Evolutionary conservation across 2,888 invertebrate genomes (phyloP), one percentile per base, ranked within the genome.

Genomic region (Drosophila kuntzei): DNA sequence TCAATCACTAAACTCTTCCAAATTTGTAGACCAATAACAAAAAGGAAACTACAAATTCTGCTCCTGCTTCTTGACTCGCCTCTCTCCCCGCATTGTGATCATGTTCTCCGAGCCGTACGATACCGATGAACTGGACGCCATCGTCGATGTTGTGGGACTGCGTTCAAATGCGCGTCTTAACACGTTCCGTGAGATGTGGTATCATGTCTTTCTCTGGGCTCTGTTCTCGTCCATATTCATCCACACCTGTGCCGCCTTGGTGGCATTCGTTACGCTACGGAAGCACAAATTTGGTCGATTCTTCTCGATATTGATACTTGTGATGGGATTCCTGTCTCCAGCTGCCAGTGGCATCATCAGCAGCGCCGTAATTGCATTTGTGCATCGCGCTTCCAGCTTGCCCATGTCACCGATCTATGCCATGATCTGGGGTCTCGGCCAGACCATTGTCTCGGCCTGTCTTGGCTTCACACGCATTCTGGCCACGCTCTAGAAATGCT

Each of bases 281-380:
- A 98, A 98, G 93, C 98, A 98, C 92, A 97, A 97, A 93, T 96
- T 97, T 92, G 98, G 98, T 72, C 97, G 98, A 90, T 98, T 97
- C 93, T 97, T 98, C 91, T 98, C 98, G 32, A 94, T 98, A 76
- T 93, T 97, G 76, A 95, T 98, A 79, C 93, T 98, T 87, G 94
- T 97, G 74, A 97, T 98, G 96, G 98, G 98, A 75, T 94, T 98
- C 54, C 93, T 98, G 67, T 95, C 96, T 72, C 98, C 98, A 57
- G 94, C 97, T 71, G 96, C 97, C 70, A 97, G 97, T 37, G 98
- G 98, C 66, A 95, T 96, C 58, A 94, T 97, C 36, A 96, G 96
- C 92, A 98, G 98, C 93, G 98, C 98, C 36, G 97, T 97, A 12
- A 96, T 98, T 72, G 98, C 98, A 57, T 98, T 98, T 90, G 98